phyloP scores from a whole-genome alignment of 2,113 vertebrate species.

The Campylorhamphus procurvoides region DNA sequence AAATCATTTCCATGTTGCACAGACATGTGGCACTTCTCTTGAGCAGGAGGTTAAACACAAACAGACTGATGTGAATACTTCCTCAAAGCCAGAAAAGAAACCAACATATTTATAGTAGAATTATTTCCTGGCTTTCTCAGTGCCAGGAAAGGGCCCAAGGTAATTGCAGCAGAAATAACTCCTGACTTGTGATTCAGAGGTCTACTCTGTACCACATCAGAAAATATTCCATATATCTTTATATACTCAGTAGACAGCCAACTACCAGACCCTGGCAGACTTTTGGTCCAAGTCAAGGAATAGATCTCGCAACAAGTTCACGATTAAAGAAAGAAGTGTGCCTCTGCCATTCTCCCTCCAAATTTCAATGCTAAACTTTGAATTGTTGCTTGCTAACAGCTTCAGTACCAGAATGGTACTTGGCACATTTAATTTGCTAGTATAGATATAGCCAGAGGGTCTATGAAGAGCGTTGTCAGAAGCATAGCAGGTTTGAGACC shows the following conservation, averaged over 20 bases:
- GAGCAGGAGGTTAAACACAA: background rate
- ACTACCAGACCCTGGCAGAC: background rate
- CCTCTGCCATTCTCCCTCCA: accelerated
- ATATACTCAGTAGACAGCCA: background rate
- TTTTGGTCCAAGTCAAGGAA: background rate
- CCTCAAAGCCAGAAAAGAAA: background rate
- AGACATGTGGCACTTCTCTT: background rate
- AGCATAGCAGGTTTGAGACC: background rate
- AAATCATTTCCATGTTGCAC: background rate
- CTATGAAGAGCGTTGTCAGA: background rate
- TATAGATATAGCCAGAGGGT: background rate
- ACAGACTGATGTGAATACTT: background rate
- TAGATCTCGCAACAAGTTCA: background rate
- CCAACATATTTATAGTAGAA: background rate
- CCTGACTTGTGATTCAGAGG: background rate
- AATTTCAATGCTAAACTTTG: background rate
- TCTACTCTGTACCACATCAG: background rate
- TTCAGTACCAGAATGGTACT: background rate
- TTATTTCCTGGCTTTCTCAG: background rate
- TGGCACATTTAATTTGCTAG: background rate
- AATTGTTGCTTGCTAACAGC: background rate
- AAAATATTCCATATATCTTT: background rate
- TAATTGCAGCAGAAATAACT: background rate
- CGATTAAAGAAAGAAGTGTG: background rate
- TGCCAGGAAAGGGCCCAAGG: background rate